Conservation (phyloP, 2,888 invertebrate genomes). For the Ametastegia equiseti region DNA sequence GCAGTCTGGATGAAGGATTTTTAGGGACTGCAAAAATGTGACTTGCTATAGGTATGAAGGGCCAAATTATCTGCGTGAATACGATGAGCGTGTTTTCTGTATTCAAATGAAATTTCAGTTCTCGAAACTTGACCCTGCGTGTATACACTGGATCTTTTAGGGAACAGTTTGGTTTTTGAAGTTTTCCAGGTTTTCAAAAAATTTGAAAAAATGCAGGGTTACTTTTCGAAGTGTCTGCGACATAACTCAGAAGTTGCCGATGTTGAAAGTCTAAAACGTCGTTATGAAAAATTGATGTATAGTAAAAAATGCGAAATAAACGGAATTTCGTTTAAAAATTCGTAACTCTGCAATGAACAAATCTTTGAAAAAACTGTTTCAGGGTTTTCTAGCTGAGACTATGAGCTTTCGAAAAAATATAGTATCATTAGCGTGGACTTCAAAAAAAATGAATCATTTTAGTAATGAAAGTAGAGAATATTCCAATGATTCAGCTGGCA, state of each 20-base stretch:
- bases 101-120: no score
- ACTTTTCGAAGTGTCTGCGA: constrained; percentile 44
- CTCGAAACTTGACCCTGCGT: constrained; percentile 9
- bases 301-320: constrained; percentile 44
- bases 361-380: constrained; percentile 47
- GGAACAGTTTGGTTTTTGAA: constrained; percentile 3
- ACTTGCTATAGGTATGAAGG: no score
- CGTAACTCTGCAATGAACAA: constrained; percentile 49
- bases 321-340: constrained; percentile 45
- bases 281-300: constrained; percentile 48
- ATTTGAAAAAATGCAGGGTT: constrained; percentile 34
- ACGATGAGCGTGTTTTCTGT: no score
- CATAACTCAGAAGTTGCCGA: constrained; percentile 37
- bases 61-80: no score
- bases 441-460: constrained; percentile 51
- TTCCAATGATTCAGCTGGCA: constrained; percentile 47
- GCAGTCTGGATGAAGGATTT: no score
- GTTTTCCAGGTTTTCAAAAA: constrained; percentile 29
- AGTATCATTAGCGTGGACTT: constrained; percentile 44
- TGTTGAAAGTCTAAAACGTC: constrained; percentile 45
- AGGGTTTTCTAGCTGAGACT: constrained; percentile 47
- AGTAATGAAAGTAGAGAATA: constrained; percentile 51
- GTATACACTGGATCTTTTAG: constrained; percentile 5
- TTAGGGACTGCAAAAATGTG: no score
- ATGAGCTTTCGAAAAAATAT: constrained; percentile 50